phyloP scores from a whole-genome alignment of 2,113 vertebrate genomes.

The Lophura nycthemera region DNA sequence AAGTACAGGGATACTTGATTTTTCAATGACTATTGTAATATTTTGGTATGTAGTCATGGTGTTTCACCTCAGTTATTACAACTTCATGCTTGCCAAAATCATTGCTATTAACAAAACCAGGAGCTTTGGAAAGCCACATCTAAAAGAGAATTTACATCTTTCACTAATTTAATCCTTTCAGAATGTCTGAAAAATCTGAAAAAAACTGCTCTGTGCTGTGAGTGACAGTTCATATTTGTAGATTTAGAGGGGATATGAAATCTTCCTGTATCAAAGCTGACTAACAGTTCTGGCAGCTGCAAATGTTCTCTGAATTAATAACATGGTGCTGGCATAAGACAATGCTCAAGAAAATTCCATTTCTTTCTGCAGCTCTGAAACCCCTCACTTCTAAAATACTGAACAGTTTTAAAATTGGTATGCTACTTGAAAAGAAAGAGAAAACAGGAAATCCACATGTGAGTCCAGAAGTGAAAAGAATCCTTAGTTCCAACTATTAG shows the following conservation, averaged over 20 bases:
- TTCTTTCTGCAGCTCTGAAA: background rate
- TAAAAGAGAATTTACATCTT: constrained; percentile 45
- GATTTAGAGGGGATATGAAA: constrained; percentile 61
- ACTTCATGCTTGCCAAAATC: constrained; percentile 27
- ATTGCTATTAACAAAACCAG: constrained; percentile 22
- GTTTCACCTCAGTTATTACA: background rate
- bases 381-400: constrained; percentile 32
- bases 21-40: background rate
- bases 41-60: background rate
- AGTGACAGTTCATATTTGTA: constrained; percentile 67
- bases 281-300: constrained; percentile 56
- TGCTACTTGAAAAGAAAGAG: background rate
- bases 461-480: background rate
- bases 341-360: constrained; percentile 28
- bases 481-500: background rate
- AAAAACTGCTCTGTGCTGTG: constrained; percentile 50
- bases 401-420: constrained; percentile 25
- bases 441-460: background rate
- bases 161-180: constrained; percentile 65
- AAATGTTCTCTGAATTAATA: constrained; percentile 56
- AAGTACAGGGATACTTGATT: background rate
- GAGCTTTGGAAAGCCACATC: constrained; percentile 49
- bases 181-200: constrained; percentile 54
- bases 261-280: constrained; percentile 56
- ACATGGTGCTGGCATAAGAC: constrained; percentile 25